Evolutionary conservation across 2,113 vertebrate species (phyloP).

Genomic region (Nesoenas mayeri): DNA sequence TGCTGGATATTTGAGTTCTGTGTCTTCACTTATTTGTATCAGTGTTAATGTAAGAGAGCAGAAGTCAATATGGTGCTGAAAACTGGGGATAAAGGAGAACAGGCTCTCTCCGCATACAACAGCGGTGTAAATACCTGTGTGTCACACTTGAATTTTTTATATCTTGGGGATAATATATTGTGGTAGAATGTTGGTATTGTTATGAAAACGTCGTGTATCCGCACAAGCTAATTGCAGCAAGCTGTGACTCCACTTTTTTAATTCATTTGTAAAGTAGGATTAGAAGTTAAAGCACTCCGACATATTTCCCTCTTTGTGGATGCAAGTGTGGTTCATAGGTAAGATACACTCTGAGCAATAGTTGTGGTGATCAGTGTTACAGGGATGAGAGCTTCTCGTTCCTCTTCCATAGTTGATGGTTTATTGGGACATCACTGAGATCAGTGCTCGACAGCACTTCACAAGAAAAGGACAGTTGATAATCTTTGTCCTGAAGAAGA

Average conservation of each 20-base stretch:
- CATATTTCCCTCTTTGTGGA: not conserved
- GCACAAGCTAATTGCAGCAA: not conserved
- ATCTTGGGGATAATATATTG: not conserved
- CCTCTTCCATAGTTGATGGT: not conserved
- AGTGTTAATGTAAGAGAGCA: not conserved
- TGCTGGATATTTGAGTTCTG: not conserved
- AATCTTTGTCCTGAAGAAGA: not conserved
- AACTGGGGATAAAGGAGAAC: not conserved
- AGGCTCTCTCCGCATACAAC: not conserved
- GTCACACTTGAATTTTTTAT: not conserved
- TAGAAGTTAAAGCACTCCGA: not conserved
- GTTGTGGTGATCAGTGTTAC: not conserved
- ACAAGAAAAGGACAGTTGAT: not conserved
- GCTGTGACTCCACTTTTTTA: not conserved
- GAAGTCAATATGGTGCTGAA: conserved; percentile 4
- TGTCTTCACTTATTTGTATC: not conserved
- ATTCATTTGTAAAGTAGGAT: not conserved
- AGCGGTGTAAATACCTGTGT: not conserved
- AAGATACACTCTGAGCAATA: not conserved
- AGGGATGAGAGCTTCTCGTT: not conserved
- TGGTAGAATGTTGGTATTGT: not conserved
- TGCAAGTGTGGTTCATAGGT: not conserved
- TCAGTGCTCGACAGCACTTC: not conserved
- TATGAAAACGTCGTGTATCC: not conserved
- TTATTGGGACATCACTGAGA: not conserved